A percentile compares a stretch with the other conserved stretches of the same genome.
Evolutionary conservation across 2,888 invertebrate species (phyloP).

Genomic region (Acronicta aceris): DNA sequence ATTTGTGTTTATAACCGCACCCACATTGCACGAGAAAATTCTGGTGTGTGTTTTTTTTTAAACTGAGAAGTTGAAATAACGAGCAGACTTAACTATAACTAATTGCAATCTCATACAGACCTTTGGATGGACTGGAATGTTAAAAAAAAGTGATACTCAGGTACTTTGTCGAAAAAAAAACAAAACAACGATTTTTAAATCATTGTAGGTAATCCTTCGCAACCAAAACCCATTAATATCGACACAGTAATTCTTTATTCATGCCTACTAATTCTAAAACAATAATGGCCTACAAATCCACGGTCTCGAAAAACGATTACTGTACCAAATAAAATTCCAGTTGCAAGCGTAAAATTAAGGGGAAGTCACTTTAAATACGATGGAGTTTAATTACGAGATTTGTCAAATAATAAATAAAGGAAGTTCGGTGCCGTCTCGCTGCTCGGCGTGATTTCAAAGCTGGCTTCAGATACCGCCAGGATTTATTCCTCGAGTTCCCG

Average conservation of each 20-base stretch:
- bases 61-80: too few relatives aligned
- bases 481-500: constrained; percentile 61
- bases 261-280: constrained; percentile 40
- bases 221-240: constrained; percentile 36
- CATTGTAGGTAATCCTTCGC: constrained; percentile 14
- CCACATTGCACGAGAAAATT: too few relatives aligned
- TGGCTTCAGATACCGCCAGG: constrained; percentile 59
- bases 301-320: constrained; percentile 36
- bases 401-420: constrained; percentile 74
- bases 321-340: constrained; percentile 45
- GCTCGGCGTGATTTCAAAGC: constrained; percentile 59
- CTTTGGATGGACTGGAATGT: too few relatives aligned
- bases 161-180: too few relatives aligned
- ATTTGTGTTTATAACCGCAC: too few relatives aligned
- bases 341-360: constrained; percentile 50
- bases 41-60: too few relatives aligned
- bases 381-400: constrained; percentile 71
- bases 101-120: too few relatives aligned
- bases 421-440: constrained; percentile 53
- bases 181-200: constrained; percentile 2
- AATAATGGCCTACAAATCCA: constrained; percentile 38
- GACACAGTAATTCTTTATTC: constrained; percentile 40
- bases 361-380: constrained; percentile 63
- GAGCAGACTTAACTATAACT: too few relatives aligned
- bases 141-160: too few relatives aligned